These are phyloP conservation scores for Pollenia labialis DNA, from an alignment of 2,888 invertebrate genomes.

Conservation along the genomic window DNA sequence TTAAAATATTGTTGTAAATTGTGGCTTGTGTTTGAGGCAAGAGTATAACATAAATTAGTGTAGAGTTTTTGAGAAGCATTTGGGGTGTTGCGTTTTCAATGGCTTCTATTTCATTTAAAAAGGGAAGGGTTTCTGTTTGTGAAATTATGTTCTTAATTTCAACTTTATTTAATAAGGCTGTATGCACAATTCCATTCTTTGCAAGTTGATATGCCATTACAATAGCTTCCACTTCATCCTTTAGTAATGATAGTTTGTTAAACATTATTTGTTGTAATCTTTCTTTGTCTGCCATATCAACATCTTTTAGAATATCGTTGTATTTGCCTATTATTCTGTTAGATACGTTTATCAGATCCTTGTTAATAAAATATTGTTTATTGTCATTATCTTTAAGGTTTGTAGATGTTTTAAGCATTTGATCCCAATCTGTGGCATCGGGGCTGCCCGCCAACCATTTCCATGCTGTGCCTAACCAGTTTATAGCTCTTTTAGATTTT, in stretches of 20 bases:
- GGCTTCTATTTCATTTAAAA: conserved; percentile 35
- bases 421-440: conserved; percentile 18
- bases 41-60: conserved; percentile 29
- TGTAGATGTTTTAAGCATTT: background rate
- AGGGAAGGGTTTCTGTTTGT: conserved; percentile 68
- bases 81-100: conserved; percentile 31
- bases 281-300: conserved; percentile 8
- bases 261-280: conserved; percentile 20
- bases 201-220: conserved; percentile 60
- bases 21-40: conserved; percentile 45
- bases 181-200: conserved; percentile 70
- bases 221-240: conserved; percentile 55
- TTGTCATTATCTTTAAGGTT: conserved; percentile 28
- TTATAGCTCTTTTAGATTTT: conserved; percentile 33
- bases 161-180: conserved; percentile 65
- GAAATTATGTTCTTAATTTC: conserved; percentile 66
- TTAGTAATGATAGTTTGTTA: conserved; percentile 29
- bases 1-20: conserved; percentile 51
- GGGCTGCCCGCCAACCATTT: conserved; percentile 36
- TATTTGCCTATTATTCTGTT: conserved; percentile 10
- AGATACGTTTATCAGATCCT: conserved; percentile 7
- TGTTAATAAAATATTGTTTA: conserved; percentile 19
- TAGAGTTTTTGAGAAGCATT: conserved; percentile 27
- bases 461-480: conserved; percentile 37
- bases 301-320: conserved; percentile 12